Conservation (phyloP, 30 jellyfish, hydroid and myxozoan genomes). For the Mastigias papua region DNA sequence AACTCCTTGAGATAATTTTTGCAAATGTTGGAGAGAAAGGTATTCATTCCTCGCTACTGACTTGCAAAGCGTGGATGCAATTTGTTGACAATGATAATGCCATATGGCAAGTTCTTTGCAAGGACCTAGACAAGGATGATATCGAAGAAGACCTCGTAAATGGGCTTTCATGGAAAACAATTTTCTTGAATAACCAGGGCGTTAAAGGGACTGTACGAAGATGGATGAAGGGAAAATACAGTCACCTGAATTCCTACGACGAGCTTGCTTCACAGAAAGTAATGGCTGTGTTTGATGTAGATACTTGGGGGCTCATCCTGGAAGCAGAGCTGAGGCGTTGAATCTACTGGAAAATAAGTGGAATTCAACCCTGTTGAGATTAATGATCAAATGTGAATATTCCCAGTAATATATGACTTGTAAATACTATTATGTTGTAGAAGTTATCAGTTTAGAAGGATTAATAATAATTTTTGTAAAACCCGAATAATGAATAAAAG, state of each 20-base stretch:
- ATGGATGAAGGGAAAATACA: slow-evolving; percentile 77
- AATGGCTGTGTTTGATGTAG: slow-evolving; percentile 45
- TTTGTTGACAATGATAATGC: slow-evolving; percentile 54
- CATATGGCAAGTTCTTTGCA: slow-evolving; percentile 64
- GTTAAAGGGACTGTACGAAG: slow-evolving; percentile 60
- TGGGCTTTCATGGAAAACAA: slow-evolving; percentile 55
- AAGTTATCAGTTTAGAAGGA: too few species aligned
- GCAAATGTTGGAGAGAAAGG: slow-evolving; percentile 41
- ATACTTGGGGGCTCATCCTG: slow-evolving; percentile 73
- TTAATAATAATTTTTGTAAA: too few species aligned
- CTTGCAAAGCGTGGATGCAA: slow-evolving; percentile 42
- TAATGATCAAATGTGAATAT: too few species aligned
- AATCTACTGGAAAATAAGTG: too few species aligned
- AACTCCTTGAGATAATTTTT: slow-evolving; percentile 61
- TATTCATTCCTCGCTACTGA: slow-evolving; percentile 39
- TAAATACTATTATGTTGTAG: too few species aligned
- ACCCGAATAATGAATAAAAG: too few species aligned
- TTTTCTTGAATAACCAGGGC: slow-evolving; percentile 64
- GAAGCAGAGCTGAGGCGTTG: slow-evolving; percentile 60
- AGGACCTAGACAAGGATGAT: slow-evolving; percentile 40
- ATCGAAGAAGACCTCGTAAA: slow-evolving; percentile 50
- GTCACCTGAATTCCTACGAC: slow-evolving; percentile 16
- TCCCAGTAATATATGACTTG: too few species aligned
- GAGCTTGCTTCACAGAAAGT: not conserved
- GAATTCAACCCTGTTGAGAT: too few species aligned